These are phyloP conservation scores for Linyphia triangularis DNA, from an alignment of 2,888 invertebrate genomes.

Conservation along the genomic window DNA sequence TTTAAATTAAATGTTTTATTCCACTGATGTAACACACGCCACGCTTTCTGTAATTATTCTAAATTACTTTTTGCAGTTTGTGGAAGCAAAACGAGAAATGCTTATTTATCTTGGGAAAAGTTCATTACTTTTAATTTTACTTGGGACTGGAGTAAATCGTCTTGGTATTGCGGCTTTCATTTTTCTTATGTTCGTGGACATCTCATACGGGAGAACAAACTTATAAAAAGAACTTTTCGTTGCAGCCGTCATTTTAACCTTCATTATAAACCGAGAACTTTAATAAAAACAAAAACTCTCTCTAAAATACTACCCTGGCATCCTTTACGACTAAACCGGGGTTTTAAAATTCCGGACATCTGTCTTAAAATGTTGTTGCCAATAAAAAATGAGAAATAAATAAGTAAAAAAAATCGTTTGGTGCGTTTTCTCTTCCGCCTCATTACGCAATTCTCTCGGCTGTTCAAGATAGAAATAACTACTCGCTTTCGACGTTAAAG, in stretches of 20 bases:
- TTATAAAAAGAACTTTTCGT: background rate
- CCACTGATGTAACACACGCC: background rate
- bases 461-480: conserved; percentile 60
- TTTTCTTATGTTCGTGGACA: background rate
- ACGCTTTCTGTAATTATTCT: conserved; percentile 17
- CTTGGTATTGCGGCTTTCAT: background rate
- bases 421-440: conserved; percentile 53
- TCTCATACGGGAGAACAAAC: background rate
- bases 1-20: background rate
- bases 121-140: conserved; percentile 20
- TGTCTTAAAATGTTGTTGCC: conserved; percentile 44
- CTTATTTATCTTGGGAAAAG: conserved; percentile 5
- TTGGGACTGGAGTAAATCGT: background rate
- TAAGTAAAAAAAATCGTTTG: conserved; percentile 46
- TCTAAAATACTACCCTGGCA: background rate
- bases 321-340: background rate
- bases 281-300: background rate
- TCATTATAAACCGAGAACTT: conserved; percentile 7
- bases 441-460: conserved; percentile 55
- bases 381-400: conserved; percentile 12
- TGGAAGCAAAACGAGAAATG: background rate
- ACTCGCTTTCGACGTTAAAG: conserved; percentile 28
- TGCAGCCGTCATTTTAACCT: background rate
- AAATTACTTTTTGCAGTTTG: conserved; percentile 15
- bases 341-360: conserved; percentile 35